A percentile compares a stretch with the other conserved stretches of the same genome.
These are phyloP conservation scores for Suricata suricatta DNA, from an alignment of 2,113 vertebrate species.

Conservation along the genomic window DNA sequence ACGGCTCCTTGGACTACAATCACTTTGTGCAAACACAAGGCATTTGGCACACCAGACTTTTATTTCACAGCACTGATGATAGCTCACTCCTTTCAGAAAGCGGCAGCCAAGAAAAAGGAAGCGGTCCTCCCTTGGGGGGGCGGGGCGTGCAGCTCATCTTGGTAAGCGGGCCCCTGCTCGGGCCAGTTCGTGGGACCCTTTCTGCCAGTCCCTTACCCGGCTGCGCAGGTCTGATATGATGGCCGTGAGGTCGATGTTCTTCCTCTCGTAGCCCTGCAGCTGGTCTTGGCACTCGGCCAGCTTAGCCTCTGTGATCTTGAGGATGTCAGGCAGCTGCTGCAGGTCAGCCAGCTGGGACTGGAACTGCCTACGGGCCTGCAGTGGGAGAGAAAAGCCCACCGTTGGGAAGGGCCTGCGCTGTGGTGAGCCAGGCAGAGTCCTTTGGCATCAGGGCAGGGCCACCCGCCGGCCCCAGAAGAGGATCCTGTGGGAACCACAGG, in stretches of 20 bases:
- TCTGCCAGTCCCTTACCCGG: conserved; percentile 90
- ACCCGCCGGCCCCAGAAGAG: background rate
- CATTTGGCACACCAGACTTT: conserved; percentile 84
- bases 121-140: conserved; percentile 74
- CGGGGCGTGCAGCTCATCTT: conserved; percentile 68
- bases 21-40: conserved; percentile 77
- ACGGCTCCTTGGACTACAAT: conserved; percentile 60
- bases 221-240: conserved; percentile 90
- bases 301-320: conserved; percentile 87
- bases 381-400: background rate
- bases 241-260: conserved; percentile 87
- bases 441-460: background rate
- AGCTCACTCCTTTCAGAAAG: conserved; percentile 85
- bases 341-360: conserved; percentile 88
- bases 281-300: conserved; percentile 91
- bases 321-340: conserved; percentile 91
- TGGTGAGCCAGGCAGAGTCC: background rate
- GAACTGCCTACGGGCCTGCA: conserved; percentile 86
- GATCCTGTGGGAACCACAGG: background rate
- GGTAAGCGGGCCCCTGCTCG: conserved; percentile 48
- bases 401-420: background rate
- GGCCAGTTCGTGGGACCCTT: conserved; percentile 64
- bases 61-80: conserved; percentile 84
- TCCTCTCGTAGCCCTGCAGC: conserved; percentile 89
- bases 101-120: conserved; percentile 80